Evolutionary conservation across 2,797 vertebrate genomes (phyloP), one percentile per base, ranked within the genome.

Genomic region (Tapera naevia): DNA sequence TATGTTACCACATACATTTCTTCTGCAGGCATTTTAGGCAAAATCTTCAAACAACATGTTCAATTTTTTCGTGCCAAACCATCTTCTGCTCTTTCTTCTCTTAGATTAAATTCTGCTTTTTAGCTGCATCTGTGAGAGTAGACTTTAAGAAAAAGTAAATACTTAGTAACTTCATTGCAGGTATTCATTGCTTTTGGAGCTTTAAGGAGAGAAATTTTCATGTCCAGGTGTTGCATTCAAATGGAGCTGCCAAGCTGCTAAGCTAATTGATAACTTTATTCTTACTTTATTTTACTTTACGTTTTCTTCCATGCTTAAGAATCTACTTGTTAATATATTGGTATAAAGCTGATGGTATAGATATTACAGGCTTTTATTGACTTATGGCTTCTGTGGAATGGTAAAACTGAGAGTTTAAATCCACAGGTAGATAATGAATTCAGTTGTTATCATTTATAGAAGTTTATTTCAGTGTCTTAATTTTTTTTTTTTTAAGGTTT

Each of bases 401-500:
- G 37, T 89, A 76, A 73, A 79, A 51, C 23, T 23, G 45, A 30
- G 39, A 67, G 13, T 66, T 60, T 78, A 45, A 76, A 80, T 8
- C 14, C 41, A 41, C 25, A 80, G 28, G 5, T 67, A 57, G 10
- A 11, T 74, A 56, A 48, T 19, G 4, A 39, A 53, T 67, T 73
- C 0, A 2, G 17, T 80, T 65, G 7, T 69, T 74, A 30, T 16
- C 0, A 39, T 56, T 80, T 33, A 12, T 82, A 70, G 27, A 89
- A 83, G 81, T 73, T 2, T 51, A 17, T 80, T 89, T 91, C 48
- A 48, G 60, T 70, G 2, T 67, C 6, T 81, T 48, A 13, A 72
- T 41, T n/a, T n/a, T n/a, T n/a, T n/a, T n/a, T 43, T 95, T 93
- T 94, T 90, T 80, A 95, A 99, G 99, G 98, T 99, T 97, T 98